Base-by-base conservation (phyloP, 2,113 vertebrate genomes). In the Paradisaea rubra region DNA sequence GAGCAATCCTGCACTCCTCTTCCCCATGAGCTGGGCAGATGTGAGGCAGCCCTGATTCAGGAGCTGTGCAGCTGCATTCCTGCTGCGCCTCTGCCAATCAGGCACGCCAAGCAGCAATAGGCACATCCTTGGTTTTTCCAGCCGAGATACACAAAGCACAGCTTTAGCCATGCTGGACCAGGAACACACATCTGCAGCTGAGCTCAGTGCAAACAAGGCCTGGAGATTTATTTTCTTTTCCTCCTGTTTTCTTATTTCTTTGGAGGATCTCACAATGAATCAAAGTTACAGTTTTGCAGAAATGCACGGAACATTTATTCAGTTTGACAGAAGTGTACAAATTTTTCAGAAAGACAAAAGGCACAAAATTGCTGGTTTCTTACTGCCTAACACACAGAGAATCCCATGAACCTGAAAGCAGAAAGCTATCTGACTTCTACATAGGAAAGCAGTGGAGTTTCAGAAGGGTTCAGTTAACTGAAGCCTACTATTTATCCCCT, bases 231-330 rank as follows among this genome's bases (percentile, higher is more conserved):
- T 18, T 3, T 11, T 37, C 45, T 45, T 11, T 2, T 9, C 28
- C 16, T 81, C 59, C 6, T 27, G 15, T 50, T 78, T 74, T 61
- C 39, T 63, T 39, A 63, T 42, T 71, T 82, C 57, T 89, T 49
- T 69, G 42, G 31, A 76, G 56, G 23, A 44, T 16, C 13, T 57
- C 35, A 47, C 35, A 93, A 54, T 82, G 27, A 90, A 96, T 30
- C 74, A 79, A 93, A 91, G 52, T 17, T 37, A 66, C 49, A 72
- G 11, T 50, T 81, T 88, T 60, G 27, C 12, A 86, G 91, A 89
- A 78, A 89, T 24, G 18, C 52, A 77, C 21, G 71, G 74, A 91
- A 39, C 8, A 81, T 97, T 97, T 97, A 97, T 97, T 97, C 91
- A 92, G 69, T 90, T 81, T 10, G 45, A 90, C 64, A 79, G 65